phyloP scores from a whole-genome alignment of 2,797 vertebrate species.

The Bovichtus variegatus region DNA sequence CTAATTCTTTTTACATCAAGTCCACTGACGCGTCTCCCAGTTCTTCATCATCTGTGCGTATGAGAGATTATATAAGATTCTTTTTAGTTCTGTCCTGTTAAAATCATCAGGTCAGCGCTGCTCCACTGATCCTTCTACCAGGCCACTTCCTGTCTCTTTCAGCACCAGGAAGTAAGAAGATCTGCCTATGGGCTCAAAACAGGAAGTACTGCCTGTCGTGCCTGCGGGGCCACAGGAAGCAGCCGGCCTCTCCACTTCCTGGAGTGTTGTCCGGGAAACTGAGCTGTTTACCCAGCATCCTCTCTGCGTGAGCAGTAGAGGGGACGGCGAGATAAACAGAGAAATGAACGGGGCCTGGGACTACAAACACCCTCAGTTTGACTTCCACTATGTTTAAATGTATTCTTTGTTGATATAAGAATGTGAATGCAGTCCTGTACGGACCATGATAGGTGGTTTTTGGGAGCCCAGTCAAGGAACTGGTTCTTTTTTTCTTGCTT shows the following conservation, averaged over 20 bases:
- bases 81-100: constrained; percentile 21
- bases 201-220: constrained; percentile 77
- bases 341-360: neutral
- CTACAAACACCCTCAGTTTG: no score
- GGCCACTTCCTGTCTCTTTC: constrained; percentile 70
- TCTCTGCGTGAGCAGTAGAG: constrained; percentile 9
- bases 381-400: no score
- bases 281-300: constrained; percentile 60
- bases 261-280: constrained; percentile 54
- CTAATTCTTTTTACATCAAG: no score
- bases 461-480: neutral
- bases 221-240: constrained; percentile 77
- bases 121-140: constrained; percentile 53
- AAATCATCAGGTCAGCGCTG: constrained; percentile 1
- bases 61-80: neutral
- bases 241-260: constrained; percentile 75
- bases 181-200: constrained; percentile 71
- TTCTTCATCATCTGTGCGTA: neutral
- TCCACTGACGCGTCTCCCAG: neutral
- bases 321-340: neutral
- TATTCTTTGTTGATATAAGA: no score
- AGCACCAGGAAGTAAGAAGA: constrained; percentile 72
- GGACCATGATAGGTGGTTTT: neutral
- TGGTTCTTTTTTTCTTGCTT: neutral
- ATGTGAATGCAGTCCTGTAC: neutral